Conservation (phyloP, 2,888 invertebrate species). For the Acronicta aceris region DNA sequence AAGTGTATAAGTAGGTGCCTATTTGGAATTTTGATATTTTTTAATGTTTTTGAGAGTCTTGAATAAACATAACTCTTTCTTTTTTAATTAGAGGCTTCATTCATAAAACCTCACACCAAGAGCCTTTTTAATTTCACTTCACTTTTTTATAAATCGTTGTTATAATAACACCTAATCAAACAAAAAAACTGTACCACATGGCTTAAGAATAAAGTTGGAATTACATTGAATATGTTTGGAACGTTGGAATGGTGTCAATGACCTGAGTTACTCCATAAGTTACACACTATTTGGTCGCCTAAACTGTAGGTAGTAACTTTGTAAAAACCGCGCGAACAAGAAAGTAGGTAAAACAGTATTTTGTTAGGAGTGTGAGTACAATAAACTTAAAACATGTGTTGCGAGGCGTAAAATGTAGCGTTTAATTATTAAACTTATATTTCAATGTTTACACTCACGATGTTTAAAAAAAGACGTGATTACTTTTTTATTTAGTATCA, state of each 20-base stretch:
- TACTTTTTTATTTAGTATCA: no score
- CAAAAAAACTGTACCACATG: constrained; percentile 27
- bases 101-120: constrained; percentile 16
- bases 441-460: constrained; percentile 14
- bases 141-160: constrained; percentile 42
- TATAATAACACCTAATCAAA: constrained; percentile 25
- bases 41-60: no score
- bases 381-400: constrained; percentile 43
- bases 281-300: constrained; percentile 68
- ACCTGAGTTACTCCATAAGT: constrained; percentile 67
- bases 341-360: constrained; percentile 52
- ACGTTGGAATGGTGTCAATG: constrained; percentile 71
- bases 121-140: constrained; percentile 27
- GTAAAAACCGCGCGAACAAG: constrained; percentile 52
- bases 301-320: constrained; percentile 49
- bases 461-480: no score
- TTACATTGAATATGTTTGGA: constrained; percentile 26
- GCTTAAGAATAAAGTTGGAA: constrained; percentile 20
- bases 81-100: constrained; percentile 20
- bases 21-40: no score
- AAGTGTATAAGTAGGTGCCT: no score
- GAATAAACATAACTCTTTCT: constrained; percentile 20
- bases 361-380: constrained; percentile 16
- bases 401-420: constrained; percentile 25
- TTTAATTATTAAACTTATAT: constrained; percentile 22